phyloP scores from a whole-genome alignment of 2,113 vertebrate species.

The Anhinga rufa region DNA sequence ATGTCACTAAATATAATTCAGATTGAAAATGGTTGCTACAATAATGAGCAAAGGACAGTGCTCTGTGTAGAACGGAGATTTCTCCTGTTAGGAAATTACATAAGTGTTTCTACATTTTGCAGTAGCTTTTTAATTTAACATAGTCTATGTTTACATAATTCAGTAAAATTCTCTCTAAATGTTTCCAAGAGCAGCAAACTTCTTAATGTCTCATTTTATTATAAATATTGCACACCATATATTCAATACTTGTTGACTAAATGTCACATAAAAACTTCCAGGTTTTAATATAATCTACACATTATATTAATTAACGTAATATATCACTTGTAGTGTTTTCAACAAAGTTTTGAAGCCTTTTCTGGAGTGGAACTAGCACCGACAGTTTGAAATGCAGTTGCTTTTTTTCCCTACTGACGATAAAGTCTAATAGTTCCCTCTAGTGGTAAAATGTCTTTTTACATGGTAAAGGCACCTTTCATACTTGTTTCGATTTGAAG shows the following conservation, averaged over 20 bases:
- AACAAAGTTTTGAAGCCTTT: not conserved
- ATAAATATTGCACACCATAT: not conserved
- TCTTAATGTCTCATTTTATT: not conserved
- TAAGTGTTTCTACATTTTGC: not conserved
- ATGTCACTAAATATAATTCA: not conserved
- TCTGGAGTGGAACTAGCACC: not conserved
- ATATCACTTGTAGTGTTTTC: not conserved
- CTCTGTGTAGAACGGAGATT: not conserved
- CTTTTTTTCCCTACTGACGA: not conserved
- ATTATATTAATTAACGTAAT: not conserved
- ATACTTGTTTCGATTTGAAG: not conserved
- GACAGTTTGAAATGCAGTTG: not conserved
- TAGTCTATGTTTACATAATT: not conserved
- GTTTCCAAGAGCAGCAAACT: not conserved
- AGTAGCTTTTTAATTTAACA: not conserved
- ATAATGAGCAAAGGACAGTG: not conserved
- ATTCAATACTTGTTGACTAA: not conserved
- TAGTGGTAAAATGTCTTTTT: not conserved
- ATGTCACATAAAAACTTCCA: not conserved
- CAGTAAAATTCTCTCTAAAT: not conserved
- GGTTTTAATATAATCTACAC: not conserved
- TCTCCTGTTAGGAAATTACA: not conserved
- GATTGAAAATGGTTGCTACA: not conserved
- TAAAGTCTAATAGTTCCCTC: conserved; percentile 26
- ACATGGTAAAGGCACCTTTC: not conserved